Conservation (phyloP, 1,140 invertebrate species). For the Forficula auricularia region DNA sequence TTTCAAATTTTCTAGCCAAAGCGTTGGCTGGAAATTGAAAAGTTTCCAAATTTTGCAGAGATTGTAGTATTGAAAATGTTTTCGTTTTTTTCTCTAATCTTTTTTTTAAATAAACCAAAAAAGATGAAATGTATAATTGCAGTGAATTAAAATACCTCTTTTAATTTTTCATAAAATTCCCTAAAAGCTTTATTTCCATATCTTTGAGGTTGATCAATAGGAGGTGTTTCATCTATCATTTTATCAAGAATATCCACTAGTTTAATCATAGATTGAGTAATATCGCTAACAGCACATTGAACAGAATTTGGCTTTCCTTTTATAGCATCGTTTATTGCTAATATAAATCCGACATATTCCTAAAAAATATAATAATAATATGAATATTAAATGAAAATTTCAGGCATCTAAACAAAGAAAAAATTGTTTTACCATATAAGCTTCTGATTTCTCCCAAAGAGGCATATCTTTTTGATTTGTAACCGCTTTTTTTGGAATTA, state of each 20-base stretch:
- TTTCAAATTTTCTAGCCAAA: too few relatives aligned
- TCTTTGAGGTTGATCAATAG: constrained; percentile 81
- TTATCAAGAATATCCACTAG: constrained; percentile 56
- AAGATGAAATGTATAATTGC: too few relatives aligned
- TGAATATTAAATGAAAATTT: constrained; percentile 8
- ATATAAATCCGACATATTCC: constrained; percentile 75
- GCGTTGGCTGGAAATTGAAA: too few relatives aligned
- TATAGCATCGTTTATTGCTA: constrained; percentile 67
- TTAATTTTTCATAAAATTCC: constrained; percentile 64
- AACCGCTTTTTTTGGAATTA: constrained; percentile 47
- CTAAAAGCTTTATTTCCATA: constrained; percentile 93
- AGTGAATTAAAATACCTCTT: too few relatives aligned
- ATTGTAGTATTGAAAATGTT: too few relatives aligned
- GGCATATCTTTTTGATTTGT: constrained; percentile 51
- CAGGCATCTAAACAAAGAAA: neutral
- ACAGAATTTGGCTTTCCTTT: constrained; percentile 55
- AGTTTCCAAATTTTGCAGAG: too few relatives aligned
- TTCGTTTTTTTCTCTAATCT: too few relatives aligned
- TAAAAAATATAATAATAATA: constrained; percentile 27
- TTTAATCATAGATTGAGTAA: constrained; percentile 39
- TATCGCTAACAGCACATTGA: constrained; percentile 40
- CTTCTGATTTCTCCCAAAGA: constrained; percentile 67
- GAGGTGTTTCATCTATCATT: constrained; percentile 70
- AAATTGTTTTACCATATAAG: constrained; percentile 43
- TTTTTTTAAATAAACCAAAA: too few relatives aligned